A percentile compares a stretch with the other conserved stretches of the same genome.
Conservation (phyloP, 1,140 invertebrate genomes). For the Tetranychus cinnabarinus region DNA sequence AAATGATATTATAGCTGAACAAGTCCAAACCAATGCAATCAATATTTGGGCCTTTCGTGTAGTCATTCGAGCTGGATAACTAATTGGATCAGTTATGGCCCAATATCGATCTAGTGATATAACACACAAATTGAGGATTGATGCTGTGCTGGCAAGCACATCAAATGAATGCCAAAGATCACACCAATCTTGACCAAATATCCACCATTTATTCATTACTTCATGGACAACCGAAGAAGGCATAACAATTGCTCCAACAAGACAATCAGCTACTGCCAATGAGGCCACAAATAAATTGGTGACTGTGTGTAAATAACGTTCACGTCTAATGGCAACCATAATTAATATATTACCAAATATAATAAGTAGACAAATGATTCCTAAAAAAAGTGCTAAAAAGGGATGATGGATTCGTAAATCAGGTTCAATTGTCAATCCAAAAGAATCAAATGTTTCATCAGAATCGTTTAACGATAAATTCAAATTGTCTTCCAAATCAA, state of each 20-base stretch:
- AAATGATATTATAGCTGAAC: constrained; percentile 77
- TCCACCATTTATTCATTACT: constrained; percentile 20
- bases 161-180: constrained; percentile 89
- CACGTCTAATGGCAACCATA: constrained; percentile 38
- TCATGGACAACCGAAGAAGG: constrained; percentile 60
- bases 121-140: constrained; percentile 87
- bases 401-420: neutral
- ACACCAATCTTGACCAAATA: constrained; percentile 41
- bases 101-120: constrained; percentile 72
- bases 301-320: constrained; percentile 41
- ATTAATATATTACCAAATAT: constrained; percentile 45
- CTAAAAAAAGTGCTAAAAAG: constrained; percentile 18
- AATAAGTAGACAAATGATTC: constrained; percentile 33
- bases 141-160: constrained; percentile 81
- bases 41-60: constrained; percentile 46
- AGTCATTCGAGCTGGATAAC: constrained; percentile 78
- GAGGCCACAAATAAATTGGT: constrained; percentile 55
- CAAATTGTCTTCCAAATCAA: too few relatives aligned
- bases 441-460: too few relatives aligned
- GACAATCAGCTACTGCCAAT: constrained; percentile 43
- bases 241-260: constrained; percentile 51
- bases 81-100: constrained; percentile 91
- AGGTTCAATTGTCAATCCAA: neutral
- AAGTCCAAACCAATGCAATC: constrained; percentile 73
- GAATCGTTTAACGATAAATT: too few relatives aligned